Evolutionary conservation across 2,113 vertebrate species (phyloP), one percentile per base, ranked within the genome.

Genomic region (Spea bombifrons): DNA sequence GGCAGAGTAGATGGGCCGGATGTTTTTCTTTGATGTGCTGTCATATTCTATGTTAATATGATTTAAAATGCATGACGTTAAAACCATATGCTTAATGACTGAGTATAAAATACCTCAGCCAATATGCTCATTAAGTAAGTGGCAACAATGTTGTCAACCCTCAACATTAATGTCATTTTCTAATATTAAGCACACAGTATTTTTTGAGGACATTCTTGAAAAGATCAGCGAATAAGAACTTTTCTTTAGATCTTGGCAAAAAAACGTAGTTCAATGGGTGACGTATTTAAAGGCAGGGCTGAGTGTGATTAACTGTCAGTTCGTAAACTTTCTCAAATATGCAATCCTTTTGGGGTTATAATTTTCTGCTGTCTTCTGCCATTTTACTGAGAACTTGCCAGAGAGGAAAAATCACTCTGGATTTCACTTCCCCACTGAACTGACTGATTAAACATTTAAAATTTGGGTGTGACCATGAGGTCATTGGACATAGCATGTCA

Each of bases 261-360:
- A n/a, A 16, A 45, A 48, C 47, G 49, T 52, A 59, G 2, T 71
- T 72, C 59, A 46, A 17, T 66, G 59, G 67, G 50, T 78, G 76
- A 78, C 76, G 76, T 72, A 78, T 71, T 78, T 70, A 70, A 53
- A 71, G 61, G 76, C 76, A 72, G 76, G 76, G 76, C 69, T 65
- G 68, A 69, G 69, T 72, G 69, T 78, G 76, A 78, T 78, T 78
- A 78, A 78, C 76, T 78, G 76, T 78, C 76, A 78, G 76, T 78
- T 78, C 76, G 17, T 78, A 72, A 78, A 78, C 13, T 71, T 78
- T 68, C 47, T 53, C 69, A 78, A 78, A 72, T 78, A 78, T 78
- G 76, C 76, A 78, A 66, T 78, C 69, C 76, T 78, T 78, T 66
- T 65, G 76, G 76, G 69, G 69, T 72, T 55, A 71, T 78, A 66